These are phyloP conservation scores for Coptodon rendalli DNA, from an alignment of 2,113 vertebrate genomes.

Conservation along the genomic window DNA sequence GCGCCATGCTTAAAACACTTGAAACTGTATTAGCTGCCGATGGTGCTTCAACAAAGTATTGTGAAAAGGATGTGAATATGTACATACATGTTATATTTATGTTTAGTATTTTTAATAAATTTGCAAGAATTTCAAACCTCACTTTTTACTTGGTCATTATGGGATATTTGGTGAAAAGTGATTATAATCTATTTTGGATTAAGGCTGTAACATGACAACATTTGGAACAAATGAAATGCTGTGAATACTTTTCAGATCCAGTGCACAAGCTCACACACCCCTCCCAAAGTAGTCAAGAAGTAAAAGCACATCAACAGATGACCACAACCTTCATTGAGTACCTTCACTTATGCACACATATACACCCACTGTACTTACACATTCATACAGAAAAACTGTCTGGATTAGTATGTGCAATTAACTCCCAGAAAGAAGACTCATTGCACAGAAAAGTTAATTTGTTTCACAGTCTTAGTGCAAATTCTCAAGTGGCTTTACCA, in stretches of 20 bases:
- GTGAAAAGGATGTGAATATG: neutral
- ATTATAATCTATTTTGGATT: neutral
- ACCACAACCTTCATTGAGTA: neutral
- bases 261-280: neutral
- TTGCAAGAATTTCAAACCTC: neutral
- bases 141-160: neutral
- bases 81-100: neutral
- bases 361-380: neutral
- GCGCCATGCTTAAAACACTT: neutral
- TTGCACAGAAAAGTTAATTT: conserved; percentile 46
- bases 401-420: conserved; percentile 35
- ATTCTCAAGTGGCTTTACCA: conserved; percentile 26
- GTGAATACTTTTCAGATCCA: neutral
- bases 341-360: neutral
- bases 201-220: neutral
- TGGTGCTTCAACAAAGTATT: neutral
- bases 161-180: neutral
- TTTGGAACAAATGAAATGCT: neutral
- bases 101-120: neutral
- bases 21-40: neutral
- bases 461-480: conserved; percentile 36
- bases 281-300: neutral
- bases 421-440: conserved; percentile 30
- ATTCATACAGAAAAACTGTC: neutral
- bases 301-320: neutral